phyloP scores from a whole-genome alignment of 1,140 invertebrate genomes.

The Trachymyrmex septentrionalis region DNA sequence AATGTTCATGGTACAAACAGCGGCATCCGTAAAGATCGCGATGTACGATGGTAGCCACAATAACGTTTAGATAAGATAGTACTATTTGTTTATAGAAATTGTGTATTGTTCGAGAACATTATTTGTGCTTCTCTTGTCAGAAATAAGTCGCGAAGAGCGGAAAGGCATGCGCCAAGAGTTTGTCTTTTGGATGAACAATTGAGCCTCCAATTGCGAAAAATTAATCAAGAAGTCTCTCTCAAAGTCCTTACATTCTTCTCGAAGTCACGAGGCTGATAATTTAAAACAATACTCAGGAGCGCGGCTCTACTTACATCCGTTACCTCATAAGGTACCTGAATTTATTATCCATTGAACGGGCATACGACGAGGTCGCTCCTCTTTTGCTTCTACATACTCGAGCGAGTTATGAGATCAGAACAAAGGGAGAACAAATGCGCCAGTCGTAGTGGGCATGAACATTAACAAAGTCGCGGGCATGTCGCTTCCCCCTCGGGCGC shows the following conservation, averaged over 20 bases:
- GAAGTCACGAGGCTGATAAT: not conserved
- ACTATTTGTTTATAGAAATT: slow-evolving; percentile 53
- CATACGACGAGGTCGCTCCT: not conserved
- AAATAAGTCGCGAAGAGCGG: not conserved
- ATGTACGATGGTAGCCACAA: not conserved
- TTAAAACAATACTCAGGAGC: not conserved
- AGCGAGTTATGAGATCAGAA: slow-evolving; percentile 40
- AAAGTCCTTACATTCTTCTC: not conserved
- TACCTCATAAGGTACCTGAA: not conserved
- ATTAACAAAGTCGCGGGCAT: slow-evolving; percentile 55
- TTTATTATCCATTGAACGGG: slow-evolving; percentile 41
- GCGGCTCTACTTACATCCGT: slow-evolving; percentile 17
- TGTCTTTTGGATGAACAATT: not conserved
- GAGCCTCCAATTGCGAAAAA: not conserved
- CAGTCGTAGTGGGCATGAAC: slow-evolving; percentile 42
- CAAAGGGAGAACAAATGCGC: slow-evolving; percentile 46
- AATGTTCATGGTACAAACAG: slow-evolving; percentile 65
- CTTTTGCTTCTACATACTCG: not conserved
- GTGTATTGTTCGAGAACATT: not conserved
- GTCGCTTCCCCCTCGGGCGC: slow-evolving; percentile 9
- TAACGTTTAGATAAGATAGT: slow-evolving; percentile 33
- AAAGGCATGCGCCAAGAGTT: not conserved
- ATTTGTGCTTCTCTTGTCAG: not conserved
- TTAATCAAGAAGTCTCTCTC: not conserved
- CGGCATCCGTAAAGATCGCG: slow-evolving; percentile 4